These are phyloP conservation scores for Zapornia atra DNA, from an alignment of 2,113 vertebrate genomes.

Conservation along the genomic window DNA sequence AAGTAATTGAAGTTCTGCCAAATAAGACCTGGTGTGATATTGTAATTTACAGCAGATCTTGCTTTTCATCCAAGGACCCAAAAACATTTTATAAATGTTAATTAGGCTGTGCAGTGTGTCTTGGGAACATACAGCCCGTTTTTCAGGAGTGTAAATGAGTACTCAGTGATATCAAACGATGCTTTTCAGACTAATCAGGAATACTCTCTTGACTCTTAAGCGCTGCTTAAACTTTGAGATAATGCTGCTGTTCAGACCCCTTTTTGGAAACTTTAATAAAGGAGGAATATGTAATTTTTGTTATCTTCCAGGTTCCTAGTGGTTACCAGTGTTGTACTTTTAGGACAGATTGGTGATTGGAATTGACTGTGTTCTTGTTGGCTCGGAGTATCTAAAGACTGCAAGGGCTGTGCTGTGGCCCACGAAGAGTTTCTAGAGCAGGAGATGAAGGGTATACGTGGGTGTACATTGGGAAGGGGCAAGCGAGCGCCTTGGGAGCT, in stretches of 20 bases:
- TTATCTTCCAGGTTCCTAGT: not conserved
- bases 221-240: not conserved
- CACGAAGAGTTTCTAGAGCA: not conserved
- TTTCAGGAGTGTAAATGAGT: not conserved
- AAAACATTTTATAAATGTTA: not conserved
- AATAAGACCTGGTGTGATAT: not conserved
- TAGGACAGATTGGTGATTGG: not conserved
- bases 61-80: not conserved
- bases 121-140: not conserved
- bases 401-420: not conserved
- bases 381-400: not conserved
- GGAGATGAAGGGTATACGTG: accelerated
- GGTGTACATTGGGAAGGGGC: accelerated
- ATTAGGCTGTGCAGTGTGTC: not conserved
- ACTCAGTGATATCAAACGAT: not conserved
- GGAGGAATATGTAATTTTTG: not conserved
- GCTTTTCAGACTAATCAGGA: not conserved
- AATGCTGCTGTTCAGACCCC: not conserved
- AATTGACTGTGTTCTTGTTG: not conserved
- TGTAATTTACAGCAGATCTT: not conserved
- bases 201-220: not conserved
- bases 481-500: not conserved
- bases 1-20: not conserved
- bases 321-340: not conserved
- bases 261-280: not conserved